These are phyloP conservation scores for Bergia puertoricense DNA, from an alignment of 92 coral and sea anemone genomes.

Conservation along the genomic window DNA sequence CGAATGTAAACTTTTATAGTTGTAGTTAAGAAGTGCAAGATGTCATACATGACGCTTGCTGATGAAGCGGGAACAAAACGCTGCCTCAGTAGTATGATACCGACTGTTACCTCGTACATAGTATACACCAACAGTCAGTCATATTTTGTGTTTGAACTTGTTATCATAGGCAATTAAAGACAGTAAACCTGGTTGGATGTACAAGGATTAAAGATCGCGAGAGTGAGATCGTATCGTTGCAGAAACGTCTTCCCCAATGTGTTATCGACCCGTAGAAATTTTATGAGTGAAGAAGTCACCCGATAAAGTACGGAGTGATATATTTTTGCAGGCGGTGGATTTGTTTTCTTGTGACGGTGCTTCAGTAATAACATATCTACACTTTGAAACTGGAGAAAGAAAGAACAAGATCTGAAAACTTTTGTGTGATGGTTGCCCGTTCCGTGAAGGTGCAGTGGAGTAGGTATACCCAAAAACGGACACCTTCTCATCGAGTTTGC, in stretches of 20 bases:
- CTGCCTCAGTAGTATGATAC: neutral
- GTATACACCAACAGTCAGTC: neutral
- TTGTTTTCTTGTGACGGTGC: neutral
- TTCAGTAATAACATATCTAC: neutral
- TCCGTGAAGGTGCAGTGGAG: too few relatives aligned
- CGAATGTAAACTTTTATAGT: neutral
- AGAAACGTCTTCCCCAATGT: slow-evolving; percentile 74
- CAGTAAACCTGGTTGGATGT: slow-evolving; percentile 68
- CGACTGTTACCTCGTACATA: neutral
- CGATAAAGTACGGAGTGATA: neutral
- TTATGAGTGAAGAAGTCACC: neutral
- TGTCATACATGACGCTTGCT: neutral
- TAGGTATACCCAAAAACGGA: too few relatives aligned
- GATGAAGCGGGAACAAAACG: neutral
- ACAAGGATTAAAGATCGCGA: slow-evolving; percentile 78
- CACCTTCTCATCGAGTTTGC: too few relatives aligned
- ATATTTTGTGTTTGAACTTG: neutral
- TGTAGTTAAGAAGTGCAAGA: neutral
- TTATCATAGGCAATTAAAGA: slow-evolving; percentile 63
- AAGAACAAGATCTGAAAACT: too few relatives aligned
- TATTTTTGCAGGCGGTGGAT: neutral
- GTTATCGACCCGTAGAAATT: slow-evolving; percentile 51
- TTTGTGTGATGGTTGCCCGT: too few relatives aligned
- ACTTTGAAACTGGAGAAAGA: too few relatives aligned
- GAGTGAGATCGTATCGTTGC: slow-evolving; percentile 67